These are phyloP conservation scores for Chrysochloris asiatica DNA, from an alignment of 2,113 vertebrate species.

Conservation along the genomic window DNA sequence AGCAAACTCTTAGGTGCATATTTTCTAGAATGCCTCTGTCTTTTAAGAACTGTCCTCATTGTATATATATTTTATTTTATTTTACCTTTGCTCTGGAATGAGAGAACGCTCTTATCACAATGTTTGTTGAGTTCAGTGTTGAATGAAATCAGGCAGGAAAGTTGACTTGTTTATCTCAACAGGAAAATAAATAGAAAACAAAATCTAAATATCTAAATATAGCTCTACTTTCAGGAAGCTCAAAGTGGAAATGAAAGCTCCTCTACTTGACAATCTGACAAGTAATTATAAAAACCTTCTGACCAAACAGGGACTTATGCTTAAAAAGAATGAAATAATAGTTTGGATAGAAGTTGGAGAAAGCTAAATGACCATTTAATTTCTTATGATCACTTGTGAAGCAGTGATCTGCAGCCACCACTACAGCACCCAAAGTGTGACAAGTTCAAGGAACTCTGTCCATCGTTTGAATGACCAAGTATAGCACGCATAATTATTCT, in stretches of 20 bases:
- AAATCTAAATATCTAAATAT: neutral
- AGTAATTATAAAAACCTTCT: neutral
- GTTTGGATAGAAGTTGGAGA: neutral
- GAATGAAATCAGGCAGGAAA: constrained; percentile 24
- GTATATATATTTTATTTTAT: neutral
- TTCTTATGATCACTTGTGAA: constrained; percentile 1
- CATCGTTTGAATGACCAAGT: neutral
- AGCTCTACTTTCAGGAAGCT: neutral
- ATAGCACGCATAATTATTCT: neutral
- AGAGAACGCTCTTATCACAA: neutral
- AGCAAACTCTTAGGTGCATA: neutral
- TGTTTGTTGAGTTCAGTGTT: neutral
- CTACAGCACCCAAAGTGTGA: neutral
- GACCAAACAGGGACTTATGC: neutral
- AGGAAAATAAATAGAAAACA: neutral
- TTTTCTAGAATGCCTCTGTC: neutral
- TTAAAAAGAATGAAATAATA: constrained; percentile 45
- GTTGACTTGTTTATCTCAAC: constrained; percentile 13
- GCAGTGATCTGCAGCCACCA: neutral
- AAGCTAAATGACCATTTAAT: neutral
- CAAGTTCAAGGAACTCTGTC: neutral
- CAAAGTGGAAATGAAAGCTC: neutral
- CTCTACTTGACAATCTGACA: neutral
- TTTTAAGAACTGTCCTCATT: neutral
- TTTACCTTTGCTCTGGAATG: neutral